These are phyloP conservation scores for Trachurus trachurus DNA, from an alignment of 2,797 vertebrate genomes.

Conservation along the genomic window DNA sequence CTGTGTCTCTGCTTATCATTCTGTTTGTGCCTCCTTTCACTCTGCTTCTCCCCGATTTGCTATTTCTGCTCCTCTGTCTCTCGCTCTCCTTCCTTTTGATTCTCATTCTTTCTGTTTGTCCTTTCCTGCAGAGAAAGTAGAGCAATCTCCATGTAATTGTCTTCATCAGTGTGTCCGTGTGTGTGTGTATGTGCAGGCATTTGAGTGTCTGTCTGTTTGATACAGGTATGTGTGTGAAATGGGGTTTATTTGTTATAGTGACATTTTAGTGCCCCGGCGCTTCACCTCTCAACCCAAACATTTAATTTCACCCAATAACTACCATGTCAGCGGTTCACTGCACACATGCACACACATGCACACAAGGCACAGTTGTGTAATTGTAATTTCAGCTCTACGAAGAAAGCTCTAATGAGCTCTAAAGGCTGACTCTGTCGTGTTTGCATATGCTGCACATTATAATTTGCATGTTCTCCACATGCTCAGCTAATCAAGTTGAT, in stretches of 20 bases:
- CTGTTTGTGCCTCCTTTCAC: slow-evolving; percentile 33
- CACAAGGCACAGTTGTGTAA: background rate
- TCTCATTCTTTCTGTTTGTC: slow-evolving; percentile 25
- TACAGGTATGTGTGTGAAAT: background rate
- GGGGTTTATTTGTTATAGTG: slow-evolving; percentile 32
- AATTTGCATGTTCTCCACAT: slow-evolving; percentile 10
- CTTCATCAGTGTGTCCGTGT: background rate
- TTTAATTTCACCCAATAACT: slow-evolving; percentile 31
- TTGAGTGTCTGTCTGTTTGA: background rate
- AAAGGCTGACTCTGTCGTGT: slow-evolving; percentile 5
- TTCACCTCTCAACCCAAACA: slow-evolving; percentile 26
- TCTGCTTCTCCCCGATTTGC: slow-evolving; percentile 19
- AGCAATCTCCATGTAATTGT: slow-evolving; percentile 7
- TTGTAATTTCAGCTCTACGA: background rate
- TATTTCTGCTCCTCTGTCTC: slow-evolving; percentile 31
- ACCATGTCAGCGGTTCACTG: slow-evolving; percentile 2
- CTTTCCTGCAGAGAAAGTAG: slow-evolving; percentile 9
- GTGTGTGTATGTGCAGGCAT: background rate
- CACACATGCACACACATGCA: background rate
- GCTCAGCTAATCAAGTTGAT: slow-evolving; percentile 21
- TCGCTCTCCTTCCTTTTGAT: slow-evolving; percentile 5
- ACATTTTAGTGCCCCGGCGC: slow-evolving; percentile 3
- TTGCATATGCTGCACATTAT: slow-evolving; percentile 12
- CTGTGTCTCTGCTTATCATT: slow-evolving; percentile 43
- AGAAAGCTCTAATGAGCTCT: background rate